Percentiles rank a stretch among this genome's conserved stretches.
Evolutionary conservation across 1,140 invertebrate genomes (phyloP).

Genomic region (Laodelphax striatellus): DNA sequence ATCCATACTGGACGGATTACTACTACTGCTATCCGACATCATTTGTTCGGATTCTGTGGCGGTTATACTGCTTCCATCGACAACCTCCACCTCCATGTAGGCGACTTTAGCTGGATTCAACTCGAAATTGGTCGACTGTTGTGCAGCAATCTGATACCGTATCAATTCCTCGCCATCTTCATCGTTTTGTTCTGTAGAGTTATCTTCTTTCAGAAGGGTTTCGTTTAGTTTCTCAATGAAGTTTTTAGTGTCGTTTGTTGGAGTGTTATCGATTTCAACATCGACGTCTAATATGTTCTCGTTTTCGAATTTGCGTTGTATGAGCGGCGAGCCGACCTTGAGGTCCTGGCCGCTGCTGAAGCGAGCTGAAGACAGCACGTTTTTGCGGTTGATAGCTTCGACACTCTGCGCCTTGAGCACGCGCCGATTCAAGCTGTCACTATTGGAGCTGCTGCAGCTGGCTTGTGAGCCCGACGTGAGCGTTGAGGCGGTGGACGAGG

Average conservation of each 20-base stretch:
- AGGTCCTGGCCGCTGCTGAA: slow-evolving; percentile 62
- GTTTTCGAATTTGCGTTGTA: slow-evolving; percentile 45
- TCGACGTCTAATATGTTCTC: not conserved
- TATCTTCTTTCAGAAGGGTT: slow-evolving; percentile 3
- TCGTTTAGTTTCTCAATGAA: slow-evolving; percentile 14
- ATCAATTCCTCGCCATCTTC: slow-evolving; percentile 3
- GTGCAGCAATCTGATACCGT: not conserved
- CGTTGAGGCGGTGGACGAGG: slow-evolving; percentile 42
- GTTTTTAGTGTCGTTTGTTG: slow-evolving; percentile 6
- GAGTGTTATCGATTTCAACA: not conserved
- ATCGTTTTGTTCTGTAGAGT: not conserved
- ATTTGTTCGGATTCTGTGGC: not conserved
- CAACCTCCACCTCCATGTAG: slow-evolving; percentile 12
- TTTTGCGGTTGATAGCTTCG: slow-evolving; percentile 72
- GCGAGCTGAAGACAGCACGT: slow-evolving; percentile 75
- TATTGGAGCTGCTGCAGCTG: slow-evolving; percentile 41
- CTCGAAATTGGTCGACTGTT: not conserved
- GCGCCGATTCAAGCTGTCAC: slow-evolving; percentile 37
- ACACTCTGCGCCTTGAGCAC: slow-evolving; percentile 65
- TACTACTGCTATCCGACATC: slow-evolving; percentile 4
- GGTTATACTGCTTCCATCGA: slow-evolving; percentile 1
- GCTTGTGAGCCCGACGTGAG: slow-evolving; percentile 53
- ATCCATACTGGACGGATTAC: slow-evolving; percentile 10
- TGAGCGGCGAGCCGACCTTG: slow-evolving; percentile 51
- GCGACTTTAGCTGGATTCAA: slow-evolving; percentile 8